Conservation (phyloP, 2,888 invertebrate genomes). For the Nebria brevicollis region DNA sequence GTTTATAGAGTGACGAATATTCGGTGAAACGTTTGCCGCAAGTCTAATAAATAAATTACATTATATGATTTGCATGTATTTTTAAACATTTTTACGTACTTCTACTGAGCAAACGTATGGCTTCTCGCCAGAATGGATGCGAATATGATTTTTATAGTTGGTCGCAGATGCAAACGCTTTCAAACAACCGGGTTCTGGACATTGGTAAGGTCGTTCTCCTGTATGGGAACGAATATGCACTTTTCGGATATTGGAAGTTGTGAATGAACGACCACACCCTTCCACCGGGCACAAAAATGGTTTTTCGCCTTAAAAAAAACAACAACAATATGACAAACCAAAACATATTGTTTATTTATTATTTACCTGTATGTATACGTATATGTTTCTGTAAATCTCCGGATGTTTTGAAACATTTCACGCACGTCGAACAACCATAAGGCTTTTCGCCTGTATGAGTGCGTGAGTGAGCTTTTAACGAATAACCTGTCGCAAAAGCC, state of each 20-base stretch:
- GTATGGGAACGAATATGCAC: conserved; percentile 75
- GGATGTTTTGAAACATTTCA: conserved; percentile 60
- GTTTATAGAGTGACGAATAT: conserved; percentile 76
- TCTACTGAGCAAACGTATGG: conserved; percentile 71
- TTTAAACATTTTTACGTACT: conserved; percentile 52
- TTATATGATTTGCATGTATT: conserved; percentile 5
- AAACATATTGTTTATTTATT: not conserved
- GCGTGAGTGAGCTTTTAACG: conserved; percentile 65
- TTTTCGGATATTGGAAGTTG: conserved; percentile 75
- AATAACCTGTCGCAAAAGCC: conserved; percentile 66
- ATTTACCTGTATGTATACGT: conserved; percentile 61
- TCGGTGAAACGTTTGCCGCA: conserved; percentile 76
- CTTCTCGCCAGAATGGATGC: conserved; percentile 76
- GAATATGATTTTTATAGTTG: conserved; percentile 74
- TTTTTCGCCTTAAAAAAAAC: conserved; percentile 61
- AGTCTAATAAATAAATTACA: conserved; percentile 58
- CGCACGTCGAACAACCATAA: conserved; percentile 57
- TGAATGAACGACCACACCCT: conserved; percentile 73
- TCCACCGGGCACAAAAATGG: conserved; percentile 67
- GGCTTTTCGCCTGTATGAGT: conserved; percentile 66
- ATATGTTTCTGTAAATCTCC: conserved; percentile 61
- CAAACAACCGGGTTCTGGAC: conserved; percentile 68
- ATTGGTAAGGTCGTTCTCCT: conserved; percentile 73
- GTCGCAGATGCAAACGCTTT: conserved; percentile 75
- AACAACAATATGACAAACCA: not conserved